phyloP scores from a whole-genome alignment of 2,113 vertebrate species.

The Hassar affinis region DNA sequence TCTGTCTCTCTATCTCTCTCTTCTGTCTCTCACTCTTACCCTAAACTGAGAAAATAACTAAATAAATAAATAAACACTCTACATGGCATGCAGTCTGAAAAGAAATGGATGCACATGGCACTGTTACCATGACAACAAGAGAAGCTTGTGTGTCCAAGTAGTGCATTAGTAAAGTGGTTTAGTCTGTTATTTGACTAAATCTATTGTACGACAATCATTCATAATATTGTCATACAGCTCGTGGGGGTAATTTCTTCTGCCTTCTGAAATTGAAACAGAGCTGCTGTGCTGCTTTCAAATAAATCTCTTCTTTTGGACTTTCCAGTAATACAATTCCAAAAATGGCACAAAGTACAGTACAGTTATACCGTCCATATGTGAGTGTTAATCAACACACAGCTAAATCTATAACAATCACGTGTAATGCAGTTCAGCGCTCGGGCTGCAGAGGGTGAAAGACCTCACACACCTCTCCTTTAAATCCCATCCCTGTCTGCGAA shows the following conservation, averaged over 20 bases:
- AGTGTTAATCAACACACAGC: no score
- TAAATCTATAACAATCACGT: neutral
- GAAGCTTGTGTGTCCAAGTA: neutral
- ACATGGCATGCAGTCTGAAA: neutral
- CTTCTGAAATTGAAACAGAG: neutral
- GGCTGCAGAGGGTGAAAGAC: neutral
- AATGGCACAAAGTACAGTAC: no score
- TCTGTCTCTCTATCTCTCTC: neutral
- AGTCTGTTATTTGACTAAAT: neutral
- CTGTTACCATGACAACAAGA: constrained; percentile 1
- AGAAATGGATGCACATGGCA: neutral
- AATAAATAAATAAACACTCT: neutral
- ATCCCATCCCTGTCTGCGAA: neutral
- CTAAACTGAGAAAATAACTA: neutral
- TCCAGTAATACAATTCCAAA: neutral
- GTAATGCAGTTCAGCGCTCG: neutral
- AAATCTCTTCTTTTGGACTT: neutral
- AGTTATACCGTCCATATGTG: neutral
- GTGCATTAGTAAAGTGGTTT: neutral
- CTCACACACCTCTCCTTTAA: neutral
- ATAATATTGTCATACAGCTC: neutral
- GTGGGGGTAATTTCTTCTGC: neutral
- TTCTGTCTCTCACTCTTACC: neutral
- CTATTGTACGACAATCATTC: neutral
- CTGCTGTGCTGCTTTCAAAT: neutral